Conservation (phyloP, 2,888 invertebrate species). For the Hydropsyche betteni region DNA sequence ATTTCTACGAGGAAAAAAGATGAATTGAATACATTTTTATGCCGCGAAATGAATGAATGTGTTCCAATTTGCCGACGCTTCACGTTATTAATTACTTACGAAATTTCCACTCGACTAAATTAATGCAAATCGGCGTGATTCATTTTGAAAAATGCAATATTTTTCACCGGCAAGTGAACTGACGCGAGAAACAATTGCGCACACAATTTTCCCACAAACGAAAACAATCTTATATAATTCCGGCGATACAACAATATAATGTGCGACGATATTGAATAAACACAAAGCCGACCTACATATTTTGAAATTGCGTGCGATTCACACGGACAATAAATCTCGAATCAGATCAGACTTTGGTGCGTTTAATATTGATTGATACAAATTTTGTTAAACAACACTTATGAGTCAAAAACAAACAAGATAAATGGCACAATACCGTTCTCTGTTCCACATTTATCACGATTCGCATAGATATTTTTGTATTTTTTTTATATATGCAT, state of each 20-base stretch:
- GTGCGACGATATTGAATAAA: slow-evolving; percentile 18
- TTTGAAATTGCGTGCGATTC: no score
- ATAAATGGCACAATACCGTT: slow-evolving; percentile 26
- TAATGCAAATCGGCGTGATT: no score
- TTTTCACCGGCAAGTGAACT: neutral
- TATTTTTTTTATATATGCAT: neutral
- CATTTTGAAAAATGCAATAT: no score
- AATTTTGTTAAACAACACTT: no score
- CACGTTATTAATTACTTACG: no score
- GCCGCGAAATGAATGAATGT: no score
- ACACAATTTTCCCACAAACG: slow-evolving; percentile 1
- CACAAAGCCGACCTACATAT: slow-evolving; percentile 1
- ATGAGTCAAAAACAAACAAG: neutral
- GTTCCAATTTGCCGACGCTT: no score
- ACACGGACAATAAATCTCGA: neutral
- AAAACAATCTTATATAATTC: slow-evolving; percentile 15
- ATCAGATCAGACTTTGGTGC: neutral
- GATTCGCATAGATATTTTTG: neutral
- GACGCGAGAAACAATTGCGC: neutral
- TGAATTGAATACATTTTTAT: no score
- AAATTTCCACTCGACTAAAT: no score
- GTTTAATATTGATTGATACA: neutral
- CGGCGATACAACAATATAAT: neutral
- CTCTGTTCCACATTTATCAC: slow-evolving; percentile 8
- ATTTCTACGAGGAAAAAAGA: no score